Base-by-base conservation (phyloP, 2,113 vertebrate genomes). In the Ciconia stormi region DNA sequence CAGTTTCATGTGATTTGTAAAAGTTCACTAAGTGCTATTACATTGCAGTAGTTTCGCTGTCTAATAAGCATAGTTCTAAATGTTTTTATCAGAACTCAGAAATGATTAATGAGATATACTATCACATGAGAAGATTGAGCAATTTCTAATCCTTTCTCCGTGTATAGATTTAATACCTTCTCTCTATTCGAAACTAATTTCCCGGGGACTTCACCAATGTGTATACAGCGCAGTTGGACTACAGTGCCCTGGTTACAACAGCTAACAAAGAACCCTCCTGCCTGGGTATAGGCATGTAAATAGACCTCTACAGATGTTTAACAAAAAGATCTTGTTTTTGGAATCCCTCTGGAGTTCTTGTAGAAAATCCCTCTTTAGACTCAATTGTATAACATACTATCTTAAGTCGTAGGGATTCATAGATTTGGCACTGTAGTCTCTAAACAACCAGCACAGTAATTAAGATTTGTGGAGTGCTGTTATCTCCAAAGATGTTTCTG, bases 21-120 rank as follows among this genome's bases (percentile, higher is more conserved):
- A 89, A 76, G 65, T 81, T 95, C 61, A 70, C 19, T 40, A 80
- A 56, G 3, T 63, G 56, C 10, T 87, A n/a, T 34, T 69, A 71
- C 40, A 63, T 17, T 70, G n/a, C n/a, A 29, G 29, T 50, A 88
- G 14, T 21, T 89, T 84, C 4, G 0, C 32, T 59, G 40, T 55
- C 55, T 76, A 44, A 61, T 77, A 69, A 23, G 12, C 36, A 30
- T 23, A 44, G 11, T 34, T 86, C 47, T 71, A 71, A 74, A 72
- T 66, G 20, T 71, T 87, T 76, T 82, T 80, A 84, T 69, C 47
- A 76, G 76, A 82, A 89, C 27, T 74, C 50, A 94, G 83, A 94
- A 65, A 52, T 50, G 5, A 87, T 93, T 62, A 89, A 69, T 87
- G 55, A 83, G 26, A 67, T 78, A 46, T 77, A 83, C 72, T 69